These are phyloP conservation scores for Benitochromis conjunctus DNA, from an alignment of 2,113 vertebrate species.

Conservation along the genomic window DNA sequence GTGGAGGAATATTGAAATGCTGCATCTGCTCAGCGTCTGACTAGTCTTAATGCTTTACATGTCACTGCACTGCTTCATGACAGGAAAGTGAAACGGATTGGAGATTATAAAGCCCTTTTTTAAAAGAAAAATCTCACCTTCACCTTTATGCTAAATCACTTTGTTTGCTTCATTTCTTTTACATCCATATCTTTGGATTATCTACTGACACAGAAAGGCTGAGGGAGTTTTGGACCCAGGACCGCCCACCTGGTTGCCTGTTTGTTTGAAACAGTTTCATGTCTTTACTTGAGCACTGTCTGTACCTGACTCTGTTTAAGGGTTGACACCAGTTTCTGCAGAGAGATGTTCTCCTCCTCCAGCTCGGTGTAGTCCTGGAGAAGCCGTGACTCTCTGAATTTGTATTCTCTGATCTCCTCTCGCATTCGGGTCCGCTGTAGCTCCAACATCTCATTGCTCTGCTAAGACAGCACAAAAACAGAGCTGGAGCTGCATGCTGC, in stretches of 20 bases:
- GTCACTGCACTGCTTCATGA: no score
- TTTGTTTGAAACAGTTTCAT: not conserved
- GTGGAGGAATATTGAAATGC: not conserved
- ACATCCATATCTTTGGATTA: not conserved
- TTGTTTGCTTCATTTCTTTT: not conserved
- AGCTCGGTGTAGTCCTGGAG: slow-evolving; percentile 97
- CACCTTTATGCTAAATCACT: not conserved
- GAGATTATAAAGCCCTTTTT: not conserved
- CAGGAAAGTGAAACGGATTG: not conserved
- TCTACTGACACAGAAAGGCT: not conserved
- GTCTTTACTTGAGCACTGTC: not conserved
- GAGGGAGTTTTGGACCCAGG: accelerated
- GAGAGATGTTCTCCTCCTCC: slow-evolving; percentile 95
- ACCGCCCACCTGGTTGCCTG: not conserved
- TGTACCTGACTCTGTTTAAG: slow-evolving; percentile 93
- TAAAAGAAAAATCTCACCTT: not conserved
- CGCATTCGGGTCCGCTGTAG: slow-evolving; percentile 89
- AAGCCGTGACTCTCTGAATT: slow-evolving; percentile 86
- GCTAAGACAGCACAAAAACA: slow-evolving; percentile 14
- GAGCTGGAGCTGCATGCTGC: not conserved
- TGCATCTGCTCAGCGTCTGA: accelerated
- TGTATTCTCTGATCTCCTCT: slow-evolving; percentile 92
- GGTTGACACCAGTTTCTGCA: slow-evolving; percentile 94
- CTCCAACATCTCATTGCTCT: slow-evolving; percentile 93
- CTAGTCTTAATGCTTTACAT: not conserved